Base-by-base conservation (phyloP, 2,113 vertebrate species). In the Telmatochromis sp. region DNA sequence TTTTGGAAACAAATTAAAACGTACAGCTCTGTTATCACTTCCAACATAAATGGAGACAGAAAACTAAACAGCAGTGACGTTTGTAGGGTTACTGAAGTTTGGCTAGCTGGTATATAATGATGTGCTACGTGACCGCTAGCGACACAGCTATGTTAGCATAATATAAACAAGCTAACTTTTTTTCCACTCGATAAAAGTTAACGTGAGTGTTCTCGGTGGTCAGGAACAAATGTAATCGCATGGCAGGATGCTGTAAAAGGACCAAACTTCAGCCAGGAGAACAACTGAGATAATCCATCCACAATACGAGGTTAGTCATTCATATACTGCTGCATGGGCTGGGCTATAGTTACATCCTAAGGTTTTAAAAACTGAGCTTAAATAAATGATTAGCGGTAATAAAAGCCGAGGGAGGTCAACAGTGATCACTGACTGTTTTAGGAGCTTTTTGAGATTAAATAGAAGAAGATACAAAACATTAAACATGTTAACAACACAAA, bases 161-260 rank as follows among this genome's bases (percentile, higher is more conserved):
- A 19, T 19, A 50, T 9, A 9, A 50, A 8, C 47, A 50, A 9
- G 47, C 4, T 50, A 50, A 50, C 47, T 50, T 19, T 50, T 19
- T 51, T 19, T 0, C 17, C 17, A 51, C 17, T 19, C 0, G 4
- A 19, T 51, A 51, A 51, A 51, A 19, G 47, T 51, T 51, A 51
- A 51, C 0, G 8, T 51, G 50, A 19, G 50, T 9, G 8, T 51
- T 19, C 50, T n/a, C 8, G 8, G 17, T 51, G 50, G 4, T 51
- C 8, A 9, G 5, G 8, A 9, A 51, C 50, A 50, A 9, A 51
- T 51, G 3, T 53, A n/a, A 53, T 53, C 0, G 0, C 9, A n/a
- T 53, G 9, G 19, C 50, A 53, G 50, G 50, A 53, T n/a, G 19
- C 9, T 53, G 9, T 53, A 53, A 53, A 53, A n/a, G 51, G 51